Evolutionary conservation across 2,797 vertebrate species (phyloP).

Genomic region (Spondyliosoma cantharus): DNA sequence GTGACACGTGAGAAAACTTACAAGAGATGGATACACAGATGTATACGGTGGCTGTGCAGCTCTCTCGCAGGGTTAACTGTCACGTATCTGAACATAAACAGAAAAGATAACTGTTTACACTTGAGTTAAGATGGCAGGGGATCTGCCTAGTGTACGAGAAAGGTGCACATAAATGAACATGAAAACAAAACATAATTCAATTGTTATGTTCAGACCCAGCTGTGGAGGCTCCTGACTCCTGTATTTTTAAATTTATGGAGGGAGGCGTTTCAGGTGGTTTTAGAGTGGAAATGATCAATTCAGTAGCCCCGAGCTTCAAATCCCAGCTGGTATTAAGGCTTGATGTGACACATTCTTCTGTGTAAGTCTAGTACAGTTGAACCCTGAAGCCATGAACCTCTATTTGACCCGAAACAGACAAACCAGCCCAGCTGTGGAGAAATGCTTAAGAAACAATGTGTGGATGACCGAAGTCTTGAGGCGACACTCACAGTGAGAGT

Average conservation of each 20-base stretch:
- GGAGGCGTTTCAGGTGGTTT: conserved; percentile 22
- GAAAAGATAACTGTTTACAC: conserved; percentile 75
- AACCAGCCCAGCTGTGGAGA: conserved; percentile 69
- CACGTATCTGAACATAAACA: conserved; percentile 73
- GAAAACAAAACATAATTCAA: conserved; percentile 66
- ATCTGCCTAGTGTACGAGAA: conserved; percentile 64
- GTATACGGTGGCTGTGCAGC: conserved; percentile 58
- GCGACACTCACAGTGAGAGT: conserved; percentile 65
- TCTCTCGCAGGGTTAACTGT: conserved; percentile 64
- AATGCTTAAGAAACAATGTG: conserved; percentile 70
- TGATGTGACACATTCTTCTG: conserved; percentile 71
- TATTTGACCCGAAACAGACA: conserved; percentile 70
- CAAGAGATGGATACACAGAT: conserved; percentile 62
- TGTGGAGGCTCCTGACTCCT: conserved; percentile 11
- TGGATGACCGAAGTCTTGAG: conserved; percentile 71
- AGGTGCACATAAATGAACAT: conserved; percentile 26
- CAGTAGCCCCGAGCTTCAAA: conserved; percentile 46
- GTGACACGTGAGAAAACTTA: conserved; percentile 51
- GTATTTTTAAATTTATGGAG: conserved; percentile 25
- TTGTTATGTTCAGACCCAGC: conserved; percentile 61
- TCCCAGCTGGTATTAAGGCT: conserved; percentile 61
- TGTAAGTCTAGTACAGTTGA: conserved; percentile 63
- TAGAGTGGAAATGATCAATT: conserved; percentile 56
- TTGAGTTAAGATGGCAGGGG: conserved; percentile 61
- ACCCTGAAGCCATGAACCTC: conserved; percentile 75